These are phyloP conservation scores for Drosophila gaucha DNA, from an alignment of 2,888 invertebrate genomes.

Conservation along the genomic window DNA sequence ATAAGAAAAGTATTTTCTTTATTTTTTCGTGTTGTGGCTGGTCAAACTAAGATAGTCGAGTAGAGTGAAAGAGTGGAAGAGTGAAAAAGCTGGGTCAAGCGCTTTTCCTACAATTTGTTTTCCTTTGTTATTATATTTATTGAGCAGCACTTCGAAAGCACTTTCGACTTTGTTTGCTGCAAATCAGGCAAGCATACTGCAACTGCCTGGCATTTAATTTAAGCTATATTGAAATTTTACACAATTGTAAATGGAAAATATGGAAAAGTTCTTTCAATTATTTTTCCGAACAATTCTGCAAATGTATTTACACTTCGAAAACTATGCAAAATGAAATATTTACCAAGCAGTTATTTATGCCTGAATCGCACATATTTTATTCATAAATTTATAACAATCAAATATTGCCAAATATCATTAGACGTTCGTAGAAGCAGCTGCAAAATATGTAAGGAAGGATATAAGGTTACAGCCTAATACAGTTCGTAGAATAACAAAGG, in stretches of 20 bases:
- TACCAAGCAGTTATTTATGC: background rate
- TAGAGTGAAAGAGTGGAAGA: background rate
- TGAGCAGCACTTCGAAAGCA: slow-evolving; percentile 23
- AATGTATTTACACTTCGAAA: slow-evolving; percentile 6
- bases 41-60: slow-evolving; percentile 3
- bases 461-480: too few relatives aligned
- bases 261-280: background rate
- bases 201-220: background rate
- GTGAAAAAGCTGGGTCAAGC: background rate
- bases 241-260: background rate
- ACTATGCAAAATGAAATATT: background rate
- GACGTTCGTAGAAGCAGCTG: background rate
- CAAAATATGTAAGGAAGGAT: too few relatives aligned
- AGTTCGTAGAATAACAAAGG: too few relatives aligned
- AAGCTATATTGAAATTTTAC: slow-evolving; percentile 1
- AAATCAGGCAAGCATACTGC: background rate
- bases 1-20: slow-evolving; percentile 17
- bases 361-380: background rate
- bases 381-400: slow-evolving; percentile 3
- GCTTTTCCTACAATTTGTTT: slow-evolving; percentile 60
- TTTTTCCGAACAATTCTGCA: background rate
- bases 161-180: background rate
- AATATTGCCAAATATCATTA: slow-evolving; percentile 2
- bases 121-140: slow-evolving; percentile 40
- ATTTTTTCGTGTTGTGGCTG: background rate